Evolutionary conservation across 2,113 vertebrate genomes (phyloP), one percentile per base, ranked within the genome.

Genomic region (Zosterops borbonicus): DNA sequence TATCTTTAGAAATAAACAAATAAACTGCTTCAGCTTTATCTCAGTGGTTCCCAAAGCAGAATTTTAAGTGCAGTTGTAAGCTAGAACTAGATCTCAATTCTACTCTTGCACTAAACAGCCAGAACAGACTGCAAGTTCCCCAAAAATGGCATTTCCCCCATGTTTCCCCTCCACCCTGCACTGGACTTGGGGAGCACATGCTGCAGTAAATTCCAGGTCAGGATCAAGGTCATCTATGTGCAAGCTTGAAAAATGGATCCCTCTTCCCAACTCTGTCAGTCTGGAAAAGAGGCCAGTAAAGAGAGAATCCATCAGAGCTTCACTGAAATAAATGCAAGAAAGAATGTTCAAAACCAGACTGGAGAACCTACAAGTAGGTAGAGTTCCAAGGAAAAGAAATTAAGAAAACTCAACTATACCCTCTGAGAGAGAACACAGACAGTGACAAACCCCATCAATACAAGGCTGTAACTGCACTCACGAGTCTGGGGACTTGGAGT

Each of bases 401-500:
- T 39, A 28, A 59, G 23, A 35, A 29, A 83, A 78, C 29, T 9
- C 31, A 68, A 24, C 37, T 22, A 8, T 8, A 20, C 21, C 50
- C 24, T 63, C 46, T 18, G 18, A 63, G 50, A 55, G 27, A 39
- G 60, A 64, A 58, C 69, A 9, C 14, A 29, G 2, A 37, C 1
- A 3, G 5, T 25, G 62, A 29, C 21, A 15, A 12, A 28, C 47
- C 24, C 2, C 22, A 39, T 6, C 0, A 4, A 5, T 2, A 27
- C 67, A 52, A 14, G 37, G 15, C 0, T 4, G 37, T 3, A 11
- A 11, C 8, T 5, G 83, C 50, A 95, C 98, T 98, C 92, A 99
- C 99, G 99, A 99, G 95, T 99, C 99, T 6, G 99, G 99, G 23
- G 98, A 98, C 87, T 99, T 99, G 10, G 99, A 99, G 95, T 99